A percentile compares a stretch with the other conserved stretches of the same genome.
phyloP scores from a whole-genome alignment of 2,888 invertebrate species.

The Melanostoma mellinum region DNA sequence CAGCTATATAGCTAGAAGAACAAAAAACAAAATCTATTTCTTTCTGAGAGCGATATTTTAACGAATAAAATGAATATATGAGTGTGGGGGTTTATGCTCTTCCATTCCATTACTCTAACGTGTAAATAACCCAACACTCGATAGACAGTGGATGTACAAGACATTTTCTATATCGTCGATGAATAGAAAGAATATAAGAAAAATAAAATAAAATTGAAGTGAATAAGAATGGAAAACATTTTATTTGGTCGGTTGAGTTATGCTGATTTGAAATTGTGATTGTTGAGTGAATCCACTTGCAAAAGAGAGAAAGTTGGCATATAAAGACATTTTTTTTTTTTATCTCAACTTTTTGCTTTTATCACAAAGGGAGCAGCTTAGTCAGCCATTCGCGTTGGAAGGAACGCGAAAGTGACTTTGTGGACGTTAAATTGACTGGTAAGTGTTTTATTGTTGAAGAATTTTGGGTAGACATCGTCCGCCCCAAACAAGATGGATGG shows the following conservation, averaged over 20 bases:
- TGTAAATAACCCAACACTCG: slow-evolving; percentile 40
- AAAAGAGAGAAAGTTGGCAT: slow-evolving; percentile 32
- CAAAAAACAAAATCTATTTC: slow-evolving; percentile 37
- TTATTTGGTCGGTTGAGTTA: slow-evolving; percentile 66
- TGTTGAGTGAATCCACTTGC: slow-evolving; percentile 49
- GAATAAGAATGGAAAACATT: slow-evolving; percentile 63
- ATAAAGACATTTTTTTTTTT: slow-evolving; percentile 16
- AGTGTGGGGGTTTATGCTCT: slow-evolving; percentile 42
- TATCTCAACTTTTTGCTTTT: background rate
- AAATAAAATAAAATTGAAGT: background rate
- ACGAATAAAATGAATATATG: slow-evolving; percentile 66
- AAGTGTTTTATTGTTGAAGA: background rate
- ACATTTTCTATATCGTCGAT: slow-evolving; percentile 1
- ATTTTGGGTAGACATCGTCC: no score
- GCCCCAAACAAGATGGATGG: no score
- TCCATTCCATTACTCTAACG: slow-evolving; percentile 50
- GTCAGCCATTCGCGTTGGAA: background rate
- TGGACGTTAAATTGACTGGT: slow-evolving; percentile 24
- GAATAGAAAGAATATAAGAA: slow-evolving; percentile 23
- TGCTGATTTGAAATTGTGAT: slow-evolving; percentile 65
- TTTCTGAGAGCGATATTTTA: slow-evolving; percentile 41
- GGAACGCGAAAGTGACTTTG: slow-evolving; percentile 2
- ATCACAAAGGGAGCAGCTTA: background rate
- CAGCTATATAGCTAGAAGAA: slow-evolving; percentile 39
- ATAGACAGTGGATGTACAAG: slow-evolving; percentile 1